phyloP scores from a whole-genome alignment of 2,113 vertebrate genomes.

The Phylloscopus trochiloides region DNA sequence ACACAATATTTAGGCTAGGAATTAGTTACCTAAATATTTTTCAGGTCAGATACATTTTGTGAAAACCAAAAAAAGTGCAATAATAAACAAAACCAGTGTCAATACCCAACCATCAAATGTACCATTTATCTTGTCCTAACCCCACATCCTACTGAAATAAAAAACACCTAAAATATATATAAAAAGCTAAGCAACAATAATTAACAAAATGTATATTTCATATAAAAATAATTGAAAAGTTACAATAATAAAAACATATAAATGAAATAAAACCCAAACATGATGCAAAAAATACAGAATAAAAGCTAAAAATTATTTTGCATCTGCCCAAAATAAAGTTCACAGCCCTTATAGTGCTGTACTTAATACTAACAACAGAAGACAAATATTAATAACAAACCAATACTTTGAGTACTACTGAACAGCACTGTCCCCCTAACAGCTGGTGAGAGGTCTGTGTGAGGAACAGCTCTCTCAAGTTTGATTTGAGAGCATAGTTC shows the following conservation, averaged over 20 bases:
- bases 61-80: neutral
- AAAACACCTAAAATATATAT: neutral
- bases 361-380: too few relatives aligned
- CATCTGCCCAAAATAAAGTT: neutral
- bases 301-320: neutral
- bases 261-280: neutral
- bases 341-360: neutral
- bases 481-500: neutral
- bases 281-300: neutral
- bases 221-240: neutral
- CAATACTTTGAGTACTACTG: neutral
- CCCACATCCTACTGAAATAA: neutral
- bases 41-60: neutral
- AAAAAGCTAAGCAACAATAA: neutral
- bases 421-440: neutral
- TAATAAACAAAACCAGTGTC: neutral
- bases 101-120: neutral
- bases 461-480: neutral
- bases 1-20: neutral
- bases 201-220: neutral
- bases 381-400: neutral
- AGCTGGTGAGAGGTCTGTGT: neutral
- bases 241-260: neutral
- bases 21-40: neutral
- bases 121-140: neutral